phyloP scores from a whole-genome alignment of 2,888 invertebrate species.

The Disparrhopalites patrizii region DNA sequence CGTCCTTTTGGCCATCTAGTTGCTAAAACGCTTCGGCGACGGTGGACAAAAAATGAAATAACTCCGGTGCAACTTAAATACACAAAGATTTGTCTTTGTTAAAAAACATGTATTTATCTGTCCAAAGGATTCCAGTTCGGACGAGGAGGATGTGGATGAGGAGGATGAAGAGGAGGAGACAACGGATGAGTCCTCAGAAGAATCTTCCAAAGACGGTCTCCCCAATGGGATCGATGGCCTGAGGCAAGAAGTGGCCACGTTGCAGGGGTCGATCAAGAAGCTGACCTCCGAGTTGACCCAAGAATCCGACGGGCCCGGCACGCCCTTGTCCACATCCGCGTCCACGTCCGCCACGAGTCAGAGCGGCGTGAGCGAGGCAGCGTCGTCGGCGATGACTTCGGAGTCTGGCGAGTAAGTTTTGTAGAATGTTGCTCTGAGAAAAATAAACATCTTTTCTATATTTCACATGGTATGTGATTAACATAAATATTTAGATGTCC shows the following conservation, averaged over 20 bases:
- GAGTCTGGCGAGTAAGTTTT: conserved; percentile 32
- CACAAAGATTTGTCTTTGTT: too few species aligned
- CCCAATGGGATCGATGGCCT: conserved; percentile 29
- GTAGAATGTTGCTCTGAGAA: not conserved
- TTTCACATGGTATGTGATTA: too few species aligned
- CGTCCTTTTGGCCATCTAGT: too few species aligned
- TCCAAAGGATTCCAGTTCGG: conserved; percentile 30
- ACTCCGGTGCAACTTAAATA: too few species aligned
- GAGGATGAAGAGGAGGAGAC: conserved; percentile 34
- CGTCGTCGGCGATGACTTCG: conserved; percentile 17
- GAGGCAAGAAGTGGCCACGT: conserved; percentile 35
- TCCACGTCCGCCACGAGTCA: conserved; percentile 18
- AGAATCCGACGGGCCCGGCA: not conserved
- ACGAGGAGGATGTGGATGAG: conserved; percentile 39
- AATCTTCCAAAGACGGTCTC: conserved; percentile 2
- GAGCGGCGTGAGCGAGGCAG: conserved; percentile 8
- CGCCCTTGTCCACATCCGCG: conserved; percentile 2
- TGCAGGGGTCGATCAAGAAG: conserved; percentile 41
- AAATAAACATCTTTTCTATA: too few species aligned
- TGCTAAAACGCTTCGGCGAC: too few species aligned
- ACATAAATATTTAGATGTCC: too few species aligned
- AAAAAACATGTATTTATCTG: too few species aligned
- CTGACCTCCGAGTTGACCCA: conserved; percentile 29
- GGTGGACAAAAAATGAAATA: too few species aligned
- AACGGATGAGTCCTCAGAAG: conserved; percentile 29